Percentiles rank a stretch among this genome's conserved stretches.
phyloP scores from a whole-genome alignment of 2,797 vertebrate species.

The Phoxinus dragarum region DNA sequence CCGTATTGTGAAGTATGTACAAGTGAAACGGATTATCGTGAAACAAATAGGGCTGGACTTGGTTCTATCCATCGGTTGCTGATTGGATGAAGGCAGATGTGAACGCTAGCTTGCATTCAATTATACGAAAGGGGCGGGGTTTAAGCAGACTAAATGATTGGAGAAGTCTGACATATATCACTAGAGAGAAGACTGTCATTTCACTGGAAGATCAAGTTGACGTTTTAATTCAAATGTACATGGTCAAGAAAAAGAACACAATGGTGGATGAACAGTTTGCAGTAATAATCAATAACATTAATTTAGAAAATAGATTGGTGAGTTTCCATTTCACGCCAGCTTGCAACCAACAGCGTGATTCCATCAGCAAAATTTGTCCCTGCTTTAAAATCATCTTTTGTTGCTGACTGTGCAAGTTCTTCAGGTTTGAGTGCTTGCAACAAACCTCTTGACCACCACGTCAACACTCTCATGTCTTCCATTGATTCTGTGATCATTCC shows the following conservation, averaged over 20 bases:
- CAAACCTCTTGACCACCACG: conserved; percentile 34
- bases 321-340: not conserved
- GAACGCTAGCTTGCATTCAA: not conserved
- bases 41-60: not conserved
- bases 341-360: not conserved
- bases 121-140: not conserved
- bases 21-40: not conserved
- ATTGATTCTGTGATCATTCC: conserved; percentile 5
- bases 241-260: not conserved
- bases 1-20: too few relatives aligned
- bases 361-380: not conserved
- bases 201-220: not conserved
- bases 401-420: not conserved
- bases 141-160: not conserved
- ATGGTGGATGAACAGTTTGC: not conserved
- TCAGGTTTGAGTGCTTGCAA: conserved; percentile 1
- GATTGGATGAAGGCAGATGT: not conserved
- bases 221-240: not conserved
- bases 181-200: not conserved
- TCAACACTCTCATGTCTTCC: conserved; percentile 12
- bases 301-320: not conserved
- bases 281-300: not conserved
- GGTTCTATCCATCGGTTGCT: not conserved
- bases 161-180: not conserved
- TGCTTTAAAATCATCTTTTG: not conserved